These are phyloP conservation scores for Megastigmus dorsalis DNA, from an alignment of 2,888 invertebrate genomes.

Conservation along the genomic window DNA sequence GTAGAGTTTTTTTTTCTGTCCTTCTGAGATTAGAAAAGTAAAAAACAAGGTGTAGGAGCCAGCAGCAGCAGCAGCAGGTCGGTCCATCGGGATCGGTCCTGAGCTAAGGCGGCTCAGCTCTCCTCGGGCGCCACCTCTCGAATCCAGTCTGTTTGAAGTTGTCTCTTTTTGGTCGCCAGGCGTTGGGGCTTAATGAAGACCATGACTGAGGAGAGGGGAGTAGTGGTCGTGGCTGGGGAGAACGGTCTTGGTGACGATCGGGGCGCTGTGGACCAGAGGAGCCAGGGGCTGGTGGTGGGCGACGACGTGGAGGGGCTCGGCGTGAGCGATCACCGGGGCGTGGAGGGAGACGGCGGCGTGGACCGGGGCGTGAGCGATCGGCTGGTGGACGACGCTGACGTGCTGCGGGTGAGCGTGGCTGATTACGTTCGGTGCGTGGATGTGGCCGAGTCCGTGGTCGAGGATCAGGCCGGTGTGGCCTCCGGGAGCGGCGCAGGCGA, in stretches of 20 bases:
- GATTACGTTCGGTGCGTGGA: slow-evolving; percentile 68
- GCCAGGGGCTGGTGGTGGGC: slow-evolving; percentile 64
- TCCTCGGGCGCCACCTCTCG: no score
- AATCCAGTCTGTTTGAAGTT: slow-evolving; percentile 38
- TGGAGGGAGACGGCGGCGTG: slow-evolving; percentile 66
- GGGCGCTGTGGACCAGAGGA: slow-evolving; percentile 54
- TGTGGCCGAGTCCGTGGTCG: slow-evolving; percentile 66
- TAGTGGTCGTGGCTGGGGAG: slow-evolving; percentile 61
- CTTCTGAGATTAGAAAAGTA: no score
- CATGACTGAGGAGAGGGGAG: slow-evolving; percentile 53
- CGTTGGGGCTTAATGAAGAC: slow-evolving; percentile 41
- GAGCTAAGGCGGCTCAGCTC: no score
- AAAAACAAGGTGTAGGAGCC: no score
- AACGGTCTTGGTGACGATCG: slow-evolving; percentile 69
- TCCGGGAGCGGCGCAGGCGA: slow-evolving; percentile 76
- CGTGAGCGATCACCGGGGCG: slow-evolving; percentile 68
- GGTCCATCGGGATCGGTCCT: no score
- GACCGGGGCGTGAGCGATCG: slow-evolving; percentile 65
- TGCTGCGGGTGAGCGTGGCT: slow-evolving; percentile 67
- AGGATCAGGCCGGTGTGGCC: slow-evolving; percentile 74
- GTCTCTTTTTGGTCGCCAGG: slow-evolving; percentile 15
- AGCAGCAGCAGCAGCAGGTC: no score
- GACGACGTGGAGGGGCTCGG: slow-evolving; percentile 66
- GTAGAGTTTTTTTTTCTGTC: no score
- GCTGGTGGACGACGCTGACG: slow-evolving; percentile 68